Conservation (phyloP, 1,140 invertebrate genomes). For the Bombus haemorrhoidalis region DNA sequence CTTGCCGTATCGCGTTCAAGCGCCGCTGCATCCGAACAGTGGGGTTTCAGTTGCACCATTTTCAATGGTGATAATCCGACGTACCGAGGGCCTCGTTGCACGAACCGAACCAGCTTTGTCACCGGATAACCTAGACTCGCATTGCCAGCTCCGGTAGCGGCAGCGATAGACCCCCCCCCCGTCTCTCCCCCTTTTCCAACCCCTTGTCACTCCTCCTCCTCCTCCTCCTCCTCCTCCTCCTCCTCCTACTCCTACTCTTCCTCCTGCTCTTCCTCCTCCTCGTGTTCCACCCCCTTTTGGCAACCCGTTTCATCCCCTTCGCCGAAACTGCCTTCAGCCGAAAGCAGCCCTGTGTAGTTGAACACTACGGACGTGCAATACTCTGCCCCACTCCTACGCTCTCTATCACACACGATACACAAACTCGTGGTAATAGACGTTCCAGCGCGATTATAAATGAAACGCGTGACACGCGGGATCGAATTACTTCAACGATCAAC, state of each 20-base stretch:
- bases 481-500: slow-evolving; percentile 54
- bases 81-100: slow-evolving; percentile 62
- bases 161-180: slow-evolving; percentile 67
- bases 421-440: slow-evolving; percentile 68
- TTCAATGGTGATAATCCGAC: slow-evolving; percentile 77
- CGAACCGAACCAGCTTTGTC: slow-evolving; percentile 75
- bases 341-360: slow-evolving; percentile 15
- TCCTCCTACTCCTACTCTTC: not conserved
- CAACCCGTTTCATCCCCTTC: slow-evolving; percentile 47
- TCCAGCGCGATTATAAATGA: slow-evolving; percentile 71
- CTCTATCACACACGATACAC: slow-evolving; percentile 60
- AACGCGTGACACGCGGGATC: slow-evolving; percentile 51
- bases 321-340: slow-evolving; percentile 37
- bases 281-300: slow-evolving; percentile 27
- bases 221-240: not conserved
- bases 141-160: slow-evolving; percentile 75
- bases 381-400: not conserved
- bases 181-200: not conserved
- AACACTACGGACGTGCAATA: not conserved
- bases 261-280: not conserved
- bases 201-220: not conserved
- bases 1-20: slow-evolving; percentile 77
- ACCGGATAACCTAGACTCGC: slow-evolving; percentile 78
- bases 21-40: slow-evolving; percentile 77
- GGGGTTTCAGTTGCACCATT: slow-evolving; percentile 77